Base-by-base conservation (phyloP, 2,113 vertebrate genomes). In the Prietella phreatophila region DNA sequence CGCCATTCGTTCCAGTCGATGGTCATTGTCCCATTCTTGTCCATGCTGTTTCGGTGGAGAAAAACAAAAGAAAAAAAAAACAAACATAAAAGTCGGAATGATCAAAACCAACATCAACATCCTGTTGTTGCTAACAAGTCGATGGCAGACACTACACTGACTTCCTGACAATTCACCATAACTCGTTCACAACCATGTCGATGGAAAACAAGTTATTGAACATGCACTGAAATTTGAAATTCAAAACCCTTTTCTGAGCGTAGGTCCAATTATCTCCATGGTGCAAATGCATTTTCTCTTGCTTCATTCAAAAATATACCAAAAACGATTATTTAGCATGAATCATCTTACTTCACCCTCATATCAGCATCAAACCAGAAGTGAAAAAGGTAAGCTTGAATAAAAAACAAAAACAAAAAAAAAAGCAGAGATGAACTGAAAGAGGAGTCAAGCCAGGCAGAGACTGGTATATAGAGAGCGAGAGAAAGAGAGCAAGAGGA, bases 1-100 rank as follows among this genome's bases (percentile, higher is more conserved):
- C 97, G 89, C 98, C 98, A 99, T 88, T 99, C 97, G 0, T 97
- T 97, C 98, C 98, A 99, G 89, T 99, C 96, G 10, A 99, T 99
- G 13, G 97, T 99, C 98, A 99, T 99, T 0, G 97, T 99, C 42
- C 98, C 98, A 0, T 98, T 97, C 90, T 97, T 98, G 90, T 99
- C 98, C 98, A 99, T 99, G 91, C 98, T 99, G 92, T 50, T 89
- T 81, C 91, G 39, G 42, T 10, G 11, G 19, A 4, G 6, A 22
- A 30, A 11, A 33, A 22, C 19, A 67, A 81, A 89, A 39, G 1
- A 39, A 39, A 39, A 39, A 39, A 42, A 42, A 42, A 42, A 42
- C 36, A 1, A 42, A 42, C 39, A 47, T 5, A 47, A 7, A 76
- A 14, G 3, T 7, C 55, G 22, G 83, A 82, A 8, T 75, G 10